phyloP scores from a whole-genome alignment of 2,888 invertebrate genomes.

The Julus scanicus region DNA sequence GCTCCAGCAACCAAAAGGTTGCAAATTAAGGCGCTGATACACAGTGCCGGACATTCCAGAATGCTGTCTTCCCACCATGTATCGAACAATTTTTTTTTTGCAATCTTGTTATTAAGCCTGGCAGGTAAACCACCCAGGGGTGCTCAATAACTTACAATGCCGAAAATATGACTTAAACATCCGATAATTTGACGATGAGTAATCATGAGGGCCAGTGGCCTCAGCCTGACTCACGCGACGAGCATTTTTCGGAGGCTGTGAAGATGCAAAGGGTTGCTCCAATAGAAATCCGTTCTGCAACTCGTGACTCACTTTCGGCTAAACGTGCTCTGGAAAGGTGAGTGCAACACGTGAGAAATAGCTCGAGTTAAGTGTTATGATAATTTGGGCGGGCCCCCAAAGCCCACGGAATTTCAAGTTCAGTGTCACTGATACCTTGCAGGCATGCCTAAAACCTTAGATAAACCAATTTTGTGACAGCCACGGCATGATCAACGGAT shows the following conservation, averaged over 20 bases:
- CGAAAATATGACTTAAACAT: background rate
- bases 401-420: conserved; percentile 11
- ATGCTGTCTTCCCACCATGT: background rate
- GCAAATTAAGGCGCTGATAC: too few relatives aligned
- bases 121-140: background rate
- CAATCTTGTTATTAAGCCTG: background rate
- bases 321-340: background rate
- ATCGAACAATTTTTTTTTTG: background rate
- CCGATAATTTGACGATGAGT: background rate
- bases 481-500: background rate
- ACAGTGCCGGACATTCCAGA: background rate
- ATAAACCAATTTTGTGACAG: background rate
- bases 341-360: background rate
- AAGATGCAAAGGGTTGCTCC: background rate
- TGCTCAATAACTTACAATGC: background rate
- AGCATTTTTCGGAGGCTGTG: background rate
- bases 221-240: background rate
- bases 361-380: conserved; percentile 3
- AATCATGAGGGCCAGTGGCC: background rate
- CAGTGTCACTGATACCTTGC: background rate
- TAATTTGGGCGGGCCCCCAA: conserved; percentile 11
- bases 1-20: too few relatives aligned
- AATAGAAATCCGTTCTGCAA: background rate
- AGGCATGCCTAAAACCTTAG: background rate
- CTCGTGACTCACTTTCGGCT: background rate